phyloP scores from a whole-genome alignment of 1,140 invertebrate species.

The Macrocentrus cingulum region DNA sequence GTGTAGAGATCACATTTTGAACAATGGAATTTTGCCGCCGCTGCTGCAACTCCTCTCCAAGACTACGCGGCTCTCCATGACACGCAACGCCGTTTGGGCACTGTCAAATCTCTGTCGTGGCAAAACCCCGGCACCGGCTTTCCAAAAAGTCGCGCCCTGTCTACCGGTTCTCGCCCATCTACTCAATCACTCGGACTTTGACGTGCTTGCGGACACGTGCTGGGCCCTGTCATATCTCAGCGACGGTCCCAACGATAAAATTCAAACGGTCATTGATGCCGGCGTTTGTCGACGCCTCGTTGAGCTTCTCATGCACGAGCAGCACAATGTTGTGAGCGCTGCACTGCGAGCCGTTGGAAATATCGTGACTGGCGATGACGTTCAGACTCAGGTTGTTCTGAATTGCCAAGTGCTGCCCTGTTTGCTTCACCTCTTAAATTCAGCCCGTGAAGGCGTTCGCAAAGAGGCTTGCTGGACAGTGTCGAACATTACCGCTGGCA shows the following conservation, averaged over 20 bases:
- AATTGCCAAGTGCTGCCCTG: constrained; percentile 89
- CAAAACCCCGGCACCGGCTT: constrained; percentile 95
- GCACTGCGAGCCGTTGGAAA: constrained; percentile 95
- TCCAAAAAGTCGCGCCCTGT: constrained; percentile 80
- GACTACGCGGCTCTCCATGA: constrained; percentile 84
- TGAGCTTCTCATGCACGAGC: constrained; percentile 87
- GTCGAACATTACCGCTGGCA: constrained; percentile 97
- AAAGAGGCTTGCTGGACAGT: constrained; percentile 99
- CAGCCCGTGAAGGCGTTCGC: constrained; percentile 80
- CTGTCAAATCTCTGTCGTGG: constrained; percentile 95
- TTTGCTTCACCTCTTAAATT: constrained; percentile 78
- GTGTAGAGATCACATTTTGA: constrained; percentile 88
- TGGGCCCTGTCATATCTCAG: constrained; percentile 87
- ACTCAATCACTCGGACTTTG: constrained; percentile 85
- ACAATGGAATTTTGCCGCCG: constrained; percentile 81
- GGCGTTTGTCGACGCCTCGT: constrained; percentile 93
- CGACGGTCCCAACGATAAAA: constrained; percentile 97
- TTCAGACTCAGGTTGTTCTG: constrained; percentile 92
- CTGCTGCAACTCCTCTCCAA: constrained; percentile 88
- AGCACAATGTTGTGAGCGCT: constrained; percentile 91
- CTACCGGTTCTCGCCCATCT: constrained; percentile 85
- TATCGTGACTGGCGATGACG: constrained; percentile 97
- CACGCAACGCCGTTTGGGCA: constrained; percentile 96
- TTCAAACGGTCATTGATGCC: constrained; percentile 95
- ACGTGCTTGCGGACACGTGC: constrained; percentile 92